phyloP scores from a whole-genome alignment of 2,113 vertebrate species.

The Nothobranchius furzeri region DNA sequence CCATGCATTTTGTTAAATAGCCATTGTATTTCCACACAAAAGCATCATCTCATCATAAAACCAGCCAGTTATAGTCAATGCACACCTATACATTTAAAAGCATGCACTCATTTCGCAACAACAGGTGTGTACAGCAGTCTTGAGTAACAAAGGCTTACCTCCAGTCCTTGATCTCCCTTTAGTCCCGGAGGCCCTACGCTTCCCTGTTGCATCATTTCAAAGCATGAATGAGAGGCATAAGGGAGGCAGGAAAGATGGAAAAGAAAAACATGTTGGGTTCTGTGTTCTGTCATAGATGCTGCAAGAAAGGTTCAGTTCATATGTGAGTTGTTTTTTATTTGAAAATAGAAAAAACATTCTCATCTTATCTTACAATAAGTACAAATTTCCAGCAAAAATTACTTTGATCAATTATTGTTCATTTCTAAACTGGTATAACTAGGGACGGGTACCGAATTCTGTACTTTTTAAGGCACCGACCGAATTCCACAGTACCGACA shows the following conservation, averaged over 20 bases:
- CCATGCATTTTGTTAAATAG: background rate
- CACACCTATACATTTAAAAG: background rate
- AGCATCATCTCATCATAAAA: background rate
- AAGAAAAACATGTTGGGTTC: slow-evolving; percentile 16
- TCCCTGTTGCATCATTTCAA: slow-evolving; percentile 81
- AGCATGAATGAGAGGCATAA: background rate
- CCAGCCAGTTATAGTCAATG: background rate
- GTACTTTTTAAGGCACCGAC: too few species aligned
- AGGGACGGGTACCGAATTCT: too few species aligned
- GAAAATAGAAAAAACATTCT: background rate
- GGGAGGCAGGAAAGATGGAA: background rate
- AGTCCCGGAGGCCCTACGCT: slow-evolving; percentile 81
- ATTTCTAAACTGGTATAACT: too few species aligned
- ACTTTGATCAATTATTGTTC: too few species aligned
- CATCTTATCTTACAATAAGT: too few species aligned
- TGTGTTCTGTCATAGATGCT: background rate
- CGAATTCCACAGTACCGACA: too few species aligned
- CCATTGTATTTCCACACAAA: background rate
- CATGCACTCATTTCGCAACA: background rate
- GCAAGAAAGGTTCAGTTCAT: background rate
- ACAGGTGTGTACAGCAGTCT: slow-evolving; percentile 3
- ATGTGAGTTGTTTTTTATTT: slow-evolving; percentile 10
- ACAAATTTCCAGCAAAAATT: too few species aligned
- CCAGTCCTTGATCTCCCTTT: slow-evolving; percentile 83
- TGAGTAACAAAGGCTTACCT: slow-evolving; percentile 72